Evolutionary conservation across 2,888 invertebrate species (phyloP), one percentile per base, ranked within the genome.

Genomic region (Xestobium rufovillosum): DNA sequence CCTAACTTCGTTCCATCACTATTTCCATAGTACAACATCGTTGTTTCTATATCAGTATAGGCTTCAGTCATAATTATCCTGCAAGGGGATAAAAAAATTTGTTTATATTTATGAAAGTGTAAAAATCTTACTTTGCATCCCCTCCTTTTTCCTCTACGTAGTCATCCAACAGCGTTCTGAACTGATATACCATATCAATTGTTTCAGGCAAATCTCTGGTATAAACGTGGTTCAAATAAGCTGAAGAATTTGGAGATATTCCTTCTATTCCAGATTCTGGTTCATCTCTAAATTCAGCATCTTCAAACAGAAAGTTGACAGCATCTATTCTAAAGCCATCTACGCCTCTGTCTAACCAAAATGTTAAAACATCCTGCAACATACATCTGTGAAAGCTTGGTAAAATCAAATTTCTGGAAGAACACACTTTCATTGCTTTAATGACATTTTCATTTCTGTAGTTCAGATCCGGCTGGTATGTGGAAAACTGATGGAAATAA

Each of bases 251-350:
- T 8, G 6, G 6, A 19, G 23, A 6, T n/a, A n/a, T n/a, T 8
- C 23, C n/a, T 19, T 19, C 23, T 8, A 8, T n/a, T 19, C 23
- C 23, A 3, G 63, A 57, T n/a, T 26, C 19, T 1, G 70, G 68
- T 50, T 73, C 73, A 38, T 73, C 63, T 3, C 23, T 36, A 1
- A 67, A 48, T 4, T 53, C 27, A 9, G 52, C 50, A 16, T 55
- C 57, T 54, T 75, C 74, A 37, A 61, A 66, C 6, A 74, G 39
- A 51, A 47, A 50, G 3, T 71, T 69, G 8, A 86, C 73, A 2
- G 87, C 85, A 54, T 87, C 86, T 25, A 94, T 72, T 49, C 91
- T 76, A 55, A 94, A 89, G 1, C 94, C 95, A 55, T 86, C 83
- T 0, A 91, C 77, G 1, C 90, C 91, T 51, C 78, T 77, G 34